Evolutionary conservation across 2,113 vertebrate genomes (phyloP).

Genomic region (Heterochromis multidens): DNA sequence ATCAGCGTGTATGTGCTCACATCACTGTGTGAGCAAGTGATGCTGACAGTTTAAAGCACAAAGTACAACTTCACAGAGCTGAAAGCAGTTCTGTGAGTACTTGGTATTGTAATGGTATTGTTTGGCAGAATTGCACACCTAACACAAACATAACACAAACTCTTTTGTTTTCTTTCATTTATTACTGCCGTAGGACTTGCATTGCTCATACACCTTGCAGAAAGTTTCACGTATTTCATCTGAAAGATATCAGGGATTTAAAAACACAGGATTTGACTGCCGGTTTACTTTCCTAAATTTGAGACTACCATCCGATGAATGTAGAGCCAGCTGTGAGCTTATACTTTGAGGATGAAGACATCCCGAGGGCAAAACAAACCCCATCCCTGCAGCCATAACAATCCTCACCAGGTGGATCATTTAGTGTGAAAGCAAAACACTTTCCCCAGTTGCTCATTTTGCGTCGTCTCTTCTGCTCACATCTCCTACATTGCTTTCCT

Average conservation of each 20-base stretch:
- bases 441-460: not conserved
- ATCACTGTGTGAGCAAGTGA: not conserved
- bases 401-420: slow-evolving; percentile 24
- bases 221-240: not conserved
- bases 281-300: not conserved
- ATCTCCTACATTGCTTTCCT: not conserved
- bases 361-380: slow-evolving; percentile 40
- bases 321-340: slow-evolving; percentile 28
- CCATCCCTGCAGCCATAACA: slow-evolving; percentile 35
- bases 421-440: slow-evolving; percentile 19
- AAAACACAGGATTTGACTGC: not conserved
- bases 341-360: slow-evolving; percentile 20
- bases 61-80: not conserved
- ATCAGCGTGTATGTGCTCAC: not conserved
- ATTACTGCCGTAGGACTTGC: not conserved
- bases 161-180: not conserved
- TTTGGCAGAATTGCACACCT: not conserved
- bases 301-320: not conserved
- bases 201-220: not conserved
- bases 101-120: not conserved
- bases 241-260: not conserved
- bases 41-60: not conserved
- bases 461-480: not conserved
- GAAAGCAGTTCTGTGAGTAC: not conserved
- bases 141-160: not conserved